Conservation (phyloP, 1,140 invertebrate genomes). For the Copidosoma floridanum region DNA sequence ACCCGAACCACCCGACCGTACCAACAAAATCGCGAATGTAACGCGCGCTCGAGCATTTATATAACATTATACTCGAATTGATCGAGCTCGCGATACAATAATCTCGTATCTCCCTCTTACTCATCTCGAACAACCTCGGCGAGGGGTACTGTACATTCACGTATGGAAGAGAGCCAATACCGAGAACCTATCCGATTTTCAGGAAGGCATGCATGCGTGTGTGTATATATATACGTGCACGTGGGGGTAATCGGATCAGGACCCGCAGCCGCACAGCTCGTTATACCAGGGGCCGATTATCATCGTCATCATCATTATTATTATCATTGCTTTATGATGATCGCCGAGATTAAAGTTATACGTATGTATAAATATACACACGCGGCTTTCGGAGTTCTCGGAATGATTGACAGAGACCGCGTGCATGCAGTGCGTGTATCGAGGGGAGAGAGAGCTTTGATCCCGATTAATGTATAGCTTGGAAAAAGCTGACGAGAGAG, state of each 20-base stretch:
- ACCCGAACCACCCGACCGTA: too few species aligned
- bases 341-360: slow-evolving; percentile 7
- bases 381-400: not conserved
- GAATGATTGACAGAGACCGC: slow-evolving; percentile 1
- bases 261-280: not conserved
- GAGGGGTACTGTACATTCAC: too few species aligned
- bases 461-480: too few species aligned
- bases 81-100: slow-evolving; percentile 2
- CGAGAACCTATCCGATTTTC: not conserved
- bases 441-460: too few species aligned
- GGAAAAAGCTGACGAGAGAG: too few species aligned
- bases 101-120: not conserved
- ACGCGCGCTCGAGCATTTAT: not conserved
- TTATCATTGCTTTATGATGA: slow-evolving; percentile 19
- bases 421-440: too few species aligned
- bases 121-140: too few species aligned
- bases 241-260: slow-evolving; percentile 17
- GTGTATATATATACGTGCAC: too few species aligned
- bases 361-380: too few species aligned
- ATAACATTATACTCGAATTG: not conserved
- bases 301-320: slow-evolving; percentile 11
- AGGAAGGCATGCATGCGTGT: not conserved
- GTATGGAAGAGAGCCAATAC: not conserved
- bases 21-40: too few species aligned
- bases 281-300: too few species aligned